Percentiles rank a stretch among this genome's conserved stretches.
phyloP scores from a whole-genome alignment of 2,888 invertebrate genomes.

The Malthinus flaveolus region DNA sequence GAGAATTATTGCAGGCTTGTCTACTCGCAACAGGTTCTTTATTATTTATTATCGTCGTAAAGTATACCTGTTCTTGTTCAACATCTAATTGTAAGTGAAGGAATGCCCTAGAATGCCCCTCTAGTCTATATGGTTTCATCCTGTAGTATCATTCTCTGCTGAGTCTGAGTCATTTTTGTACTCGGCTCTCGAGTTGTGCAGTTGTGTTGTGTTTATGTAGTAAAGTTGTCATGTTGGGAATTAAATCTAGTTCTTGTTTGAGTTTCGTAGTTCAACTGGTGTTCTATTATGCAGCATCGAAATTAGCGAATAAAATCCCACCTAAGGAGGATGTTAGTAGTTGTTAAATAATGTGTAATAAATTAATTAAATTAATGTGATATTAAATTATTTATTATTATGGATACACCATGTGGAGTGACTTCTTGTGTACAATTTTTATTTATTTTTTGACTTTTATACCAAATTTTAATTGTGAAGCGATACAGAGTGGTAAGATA shows the following conservation, averaged over 20 bases:
- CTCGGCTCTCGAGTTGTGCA: conserved; percentile 5
- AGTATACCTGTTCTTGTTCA: conserved; percentile 13
- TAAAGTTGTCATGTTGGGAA: neutral
- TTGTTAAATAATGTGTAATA: neutral
- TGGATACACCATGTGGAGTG: conserved; percentile 33
- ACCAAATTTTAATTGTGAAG: neutral
- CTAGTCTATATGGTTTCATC: conserved; percentile 13
- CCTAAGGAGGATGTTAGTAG: neutral
- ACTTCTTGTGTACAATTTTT: conserved; percentile 12
- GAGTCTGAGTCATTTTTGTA: conserved; percentile 7
- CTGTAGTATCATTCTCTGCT: too few relatives aligned
- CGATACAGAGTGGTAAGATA: conserved; percentile 8
- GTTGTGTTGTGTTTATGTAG: neutral
- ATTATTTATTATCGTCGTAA: conserved; percentile 25
- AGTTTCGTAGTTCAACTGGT: neutral
- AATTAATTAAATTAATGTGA: conserved; percentile 2
- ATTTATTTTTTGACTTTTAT: conserved; percentile 1
- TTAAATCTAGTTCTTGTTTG: neutral
- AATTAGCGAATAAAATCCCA: neutral
- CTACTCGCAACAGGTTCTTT: conserved; percentile 28
- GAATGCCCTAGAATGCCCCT: conserved; percentile 12
- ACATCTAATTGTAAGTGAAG: neutral
- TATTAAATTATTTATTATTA: conserved; percentile 14
- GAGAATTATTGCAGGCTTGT: too few relatives aligned
- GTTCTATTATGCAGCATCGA: too few relatives aligned